Conservation (phyloP, 2,888 invertebrate genomes). For the Drepana falcataria region DNA sequence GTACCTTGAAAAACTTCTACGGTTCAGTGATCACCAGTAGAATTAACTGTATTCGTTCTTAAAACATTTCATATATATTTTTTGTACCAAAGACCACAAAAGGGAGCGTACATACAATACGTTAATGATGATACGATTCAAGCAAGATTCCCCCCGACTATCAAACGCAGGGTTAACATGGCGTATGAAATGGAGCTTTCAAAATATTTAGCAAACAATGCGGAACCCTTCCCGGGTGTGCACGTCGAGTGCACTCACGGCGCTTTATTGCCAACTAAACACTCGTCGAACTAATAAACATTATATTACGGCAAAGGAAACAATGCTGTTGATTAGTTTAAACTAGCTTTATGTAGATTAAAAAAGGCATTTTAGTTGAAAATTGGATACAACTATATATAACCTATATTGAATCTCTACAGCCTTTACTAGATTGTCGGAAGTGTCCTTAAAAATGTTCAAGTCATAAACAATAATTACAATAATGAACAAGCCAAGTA, state of each 20-base stretch:
- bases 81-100: conserved; percentile 18
- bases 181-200: conserved; percentile 77
- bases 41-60: too few species aligned
- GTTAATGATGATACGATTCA: conserved; percentile 70
- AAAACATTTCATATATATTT: neutral
- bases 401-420: too few species aligned
- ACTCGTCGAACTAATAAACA: neutral
- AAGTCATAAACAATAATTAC: too few species aligned
- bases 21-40: too few species aligned
- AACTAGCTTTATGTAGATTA: too few species aligned
- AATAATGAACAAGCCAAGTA: too few species aligned
- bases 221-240: conserved; percentile 55
- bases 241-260: conserved; percentile 53
- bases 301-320: neutral
- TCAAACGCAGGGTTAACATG: conserved; percentile 73
- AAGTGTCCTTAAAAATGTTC: too few species aligned
- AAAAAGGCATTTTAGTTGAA: too few species aligned
- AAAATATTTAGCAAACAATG: conserved; percentile 78
- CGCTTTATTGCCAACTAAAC: conserved; percentile 14
- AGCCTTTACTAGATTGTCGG: too few species aligned
- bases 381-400: too few species aligned
- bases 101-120: conserved; percentile 46
- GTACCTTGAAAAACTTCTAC: too few species aligned
- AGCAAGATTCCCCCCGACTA: conserved; percentile 66
- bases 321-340: neutral